Base-by-base conservation (phyloP, 2,888 invertebrate species). In the Drosophila atripex region DNA sequence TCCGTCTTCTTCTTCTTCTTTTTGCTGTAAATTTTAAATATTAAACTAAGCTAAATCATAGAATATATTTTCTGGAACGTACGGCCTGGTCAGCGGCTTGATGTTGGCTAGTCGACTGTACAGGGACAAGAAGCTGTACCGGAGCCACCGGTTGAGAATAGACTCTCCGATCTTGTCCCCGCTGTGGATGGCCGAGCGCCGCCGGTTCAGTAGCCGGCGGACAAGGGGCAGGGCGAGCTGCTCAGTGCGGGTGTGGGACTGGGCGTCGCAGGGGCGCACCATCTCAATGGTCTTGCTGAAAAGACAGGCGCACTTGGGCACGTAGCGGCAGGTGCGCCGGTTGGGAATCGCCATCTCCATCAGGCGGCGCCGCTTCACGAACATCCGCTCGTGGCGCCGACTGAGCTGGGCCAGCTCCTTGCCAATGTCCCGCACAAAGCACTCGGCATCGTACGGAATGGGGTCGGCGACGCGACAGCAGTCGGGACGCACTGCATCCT, bases 31-130 rank as follows among this genome's bases (percentile, higher is more conserved):
- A 12, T 11, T 18, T 21, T 21, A 4, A 9, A 8, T 11, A 4
- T 6, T 25, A 6, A 16, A 45, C 14, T 39, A 41, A n/a, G 7
- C 39, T 2, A 5, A 12, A 6, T 12, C 8, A 21, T 8, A 11
- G 23, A 0, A 3, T 28, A 28, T 9, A 28, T 9, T 3, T 18
- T 6, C 7, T 14, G 2, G 7, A 3, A 69, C 85, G 75, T 56
- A 91, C 91, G 61, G 78, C 54, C 79, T 68, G 14, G 64, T 39
- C 3, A 90, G 73, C 2, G 89, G 89, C 55, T 86, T 83, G 4
- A 74, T 28, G 58, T 91, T 91, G 9, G 60, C 73, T 39, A 91
- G 66, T 0, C 91, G 90, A 63, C 90, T 90, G 64, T 91, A 91
- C 30, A 91, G 41, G 0, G 91, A 90, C 21, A 90, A 55, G 39